Conservation (phyloP, 2,797 vertebrate genomes). For the Graptemys geographica region DNA sequence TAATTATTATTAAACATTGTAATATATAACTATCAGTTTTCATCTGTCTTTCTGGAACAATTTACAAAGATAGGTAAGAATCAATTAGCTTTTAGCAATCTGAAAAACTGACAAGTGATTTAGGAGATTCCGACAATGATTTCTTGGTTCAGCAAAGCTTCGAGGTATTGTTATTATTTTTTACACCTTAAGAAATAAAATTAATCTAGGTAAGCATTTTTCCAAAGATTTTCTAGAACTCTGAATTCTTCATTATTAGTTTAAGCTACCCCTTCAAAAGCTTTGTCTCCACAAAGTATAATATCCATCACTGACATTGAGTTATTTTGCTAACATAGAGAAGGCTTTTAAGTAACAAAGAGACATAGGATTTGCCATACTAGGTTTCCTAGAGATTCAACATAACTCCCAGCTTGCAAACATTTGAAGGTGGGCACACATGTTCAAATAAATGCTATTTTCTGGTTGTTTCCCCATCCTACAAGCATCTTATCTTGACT, state of each 20-base stretch:
- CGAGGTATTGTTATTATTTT: neutral
- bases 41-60: fast-evolving
- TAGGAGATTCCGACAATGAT: neutral
- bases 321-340: neutral
- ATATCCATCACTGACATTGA: neutral
- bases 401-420: neutral
- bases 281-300: neutral
- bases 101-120: neutral
- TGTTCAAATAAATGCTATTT: neutral
- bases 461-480: neutral
- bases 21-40: neutral
- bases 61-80: neutral
- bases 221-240: neutral
- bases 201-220: neutral
- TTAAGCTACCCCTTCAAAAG: neutral
- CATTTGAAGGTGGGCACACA: neutral
- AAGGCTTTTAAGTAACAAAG: neutral
- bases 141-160: neutral
- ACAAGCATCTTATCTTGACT: fast-evolving
- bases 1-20: neutral
- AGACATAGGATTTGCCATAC: neutral
- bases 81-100: neutral
- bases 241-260: neutral
- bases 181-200: neutral
- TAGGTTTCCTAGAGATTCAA: neutral